Evolutionary conservation across 30 jellyfish, hydroid and myxozoan genomes (phyloP).

Genomic region (Morbakka virulenta): DNA sequence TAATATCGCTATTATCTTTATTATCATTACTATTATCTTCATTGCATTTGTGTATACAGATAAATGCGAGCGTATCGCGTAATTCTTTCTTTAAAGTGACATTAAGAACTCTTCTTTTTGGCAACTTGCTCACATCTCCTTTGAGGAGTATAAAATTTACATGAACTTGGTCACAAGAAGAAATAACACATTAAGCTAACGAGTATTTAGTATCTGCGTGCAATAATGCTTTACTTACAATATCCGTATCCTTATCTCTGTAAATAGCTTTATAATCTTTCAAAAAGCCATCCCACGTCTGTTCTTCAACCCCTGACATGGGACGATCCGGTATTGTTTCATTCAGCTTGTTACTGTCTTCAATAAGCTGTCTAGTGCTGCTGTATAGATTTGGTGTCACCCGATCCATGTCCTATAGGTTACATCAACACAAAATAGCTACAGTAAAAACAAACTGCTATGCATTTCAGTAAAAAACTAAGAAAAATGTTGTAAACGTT

Average conservation of each 20-base stretch:
- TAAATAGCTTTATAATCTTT: slow-evolving; percentile 47
- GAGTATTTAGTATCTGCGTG: not conserved
- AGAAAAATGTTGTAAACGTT: not conserved
- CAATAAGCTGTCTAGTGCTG: slow-evolving; percentile 62
- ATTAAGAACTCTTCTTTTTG: slow-evolving; percentile 51
- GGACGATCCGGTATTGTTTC: slow-evolving; percentile 27
- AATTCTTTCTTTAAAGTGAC: slow-evolving; percentile 57
- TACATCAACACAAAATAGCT: too few species aligned
- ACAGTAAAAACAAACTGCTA: too few species aligned
- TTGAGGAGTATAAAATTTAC: slow-evolving; percentile 26
- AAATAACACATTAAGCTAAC: not conserved
- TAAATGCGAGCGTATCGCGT: too few species aligned
- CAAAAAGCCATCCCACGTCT: slow-evolving; percentile 76
- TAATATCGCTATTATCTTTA: too few species aligned
- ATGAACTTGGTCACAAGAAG: not conserved
- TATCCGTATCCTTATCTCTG: slow-evolving; percentile 88
- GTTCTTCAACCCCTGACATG: slow-evolving; percentile 65
- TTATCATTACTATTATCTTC: too few species aligned
- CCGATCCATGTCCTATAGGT: slow-evolving; percentile 31
- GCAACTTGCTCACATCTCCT: slow-evolving; percentile 37
- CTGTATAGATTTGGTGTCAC: slow-evolving; percentile 76
- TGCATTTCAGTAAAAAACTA: too few species aligned
- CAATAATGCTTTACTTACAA: slow-evolving; percentile 53
- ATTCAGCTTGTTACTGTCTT: slow-evolving; percentile 12
- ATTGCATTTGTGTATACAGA: too few species aligned